Percentiles rank a stretch among this genome's conserved stretches.
phyloP scores from a whole-genome alignment of 1,140 invertebrate genomes.

The Panagrolaimus sp. region DNA sequence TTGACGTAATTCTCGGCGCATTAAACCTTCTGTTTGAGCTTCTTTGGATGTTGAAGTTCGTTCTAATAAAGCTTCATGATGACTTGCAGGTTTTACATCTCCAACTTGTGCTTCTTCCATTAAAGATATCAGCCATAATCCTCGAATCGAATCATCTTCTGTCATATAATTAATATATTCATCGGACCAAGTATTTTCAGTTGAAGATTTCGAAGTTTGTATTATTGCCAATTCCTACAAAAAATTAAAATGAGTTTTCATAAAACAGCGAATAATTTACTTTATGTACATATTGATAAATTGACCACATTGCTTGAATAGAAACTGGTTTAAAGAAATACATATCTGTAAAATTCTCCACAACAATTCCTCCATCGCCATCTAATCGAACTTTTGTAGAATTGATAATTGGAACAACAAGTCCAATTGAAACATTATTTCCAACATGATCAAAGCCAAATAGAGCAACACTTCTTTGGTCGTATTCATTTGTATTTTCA shows the following conservation, averaged over 20 bases:
- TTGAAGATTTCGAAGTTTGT: not conserved
- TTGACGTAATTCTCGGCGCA: conserved; percentile 80
- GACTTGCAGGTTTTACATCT: conserved; percentile 64
- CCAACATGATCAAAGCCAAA: conserved; percentile 50
- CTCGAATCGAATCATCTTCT: not conserved
- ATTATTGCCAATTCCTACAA: conserved; percentile 58
- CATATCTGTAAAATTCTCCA: conserved; percentile 74
- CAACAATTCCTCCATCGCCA: conserved; percentile 75
- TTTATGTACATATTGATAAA: conserved; percentile 86
- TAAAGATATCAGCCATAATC: conserved; percentile 45
- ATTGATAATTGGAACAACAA: conserved; percentile 82
- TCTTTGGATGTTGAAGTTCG: conserved; percentile 69
- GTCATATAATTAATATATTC: not conserved
- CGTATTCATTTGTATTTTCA: conserved; percentile 72
- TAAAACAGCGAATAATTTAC: conserved; percentile 65
- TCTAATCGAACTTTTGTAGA: conserved; percentile 86
- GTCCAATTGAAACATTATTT: conserved; percentile 71
- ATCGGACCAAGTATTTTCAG: not conserved
- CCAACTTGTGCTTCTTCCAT: conserved; percentile 42
- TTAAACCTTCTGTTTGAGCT: conserved; percentile 78
- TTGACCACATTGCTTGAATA: conserved; percentile 97
- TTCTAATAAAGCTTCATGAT: not conserved
- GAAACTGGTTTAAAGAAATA: conserved; percentile 97
- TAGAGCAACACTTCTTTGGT: conserved; percentile 31
- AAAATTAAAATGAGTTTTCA: not conserved